phyloP scores from a whole-genome alignment of 2,113 vertebrate genomes.

The Physeter macrocephalus region DNA sequence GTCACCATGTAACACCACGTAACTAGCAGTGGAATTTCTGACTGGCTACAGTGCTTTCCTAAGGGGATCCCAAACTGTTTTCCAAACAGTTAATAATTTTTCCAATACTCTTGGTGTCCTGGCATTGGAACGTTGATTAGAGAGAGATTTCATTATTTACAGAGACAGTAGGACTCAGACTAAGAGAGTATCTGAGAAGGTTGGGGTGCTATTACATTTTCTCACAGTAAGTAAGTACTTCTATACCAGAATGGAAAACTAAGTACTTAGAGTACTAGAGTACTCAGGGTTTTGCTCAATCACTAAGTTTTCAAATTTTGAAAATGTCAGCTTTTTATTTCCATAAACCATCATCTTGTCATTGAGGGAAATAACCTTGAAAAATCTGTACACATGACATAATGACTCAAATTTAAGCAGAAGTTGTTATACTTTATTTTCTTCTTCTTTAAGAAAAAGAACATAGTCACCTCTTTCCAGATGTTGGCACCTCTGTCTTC shows the following conservation, averaged over 20 bases:
- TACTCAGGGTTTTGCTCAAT: constrained; percentile 23
- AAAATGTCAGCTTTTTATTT: constrained; percentile 55
- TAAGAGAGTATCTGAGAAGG: neutral
- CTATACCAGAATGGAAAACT: neutral
- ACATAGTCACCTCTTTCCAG: neutral
- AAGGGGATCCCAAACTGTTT: neutral
- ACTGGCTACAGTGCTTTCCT: neutral
- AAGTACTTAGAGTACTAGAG: too few species aligned
- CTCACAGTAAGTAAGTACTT: neutral
- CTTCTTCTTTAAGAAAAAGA: constrained; percentile 29
- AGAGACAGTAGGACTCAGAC: neutral
- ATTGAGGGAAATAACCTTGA: constrained; percentile 39
- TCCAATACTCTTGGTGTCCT: neutral
- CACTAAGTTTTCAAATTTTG: constrained; percentile 16
- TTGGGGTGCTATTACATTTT: neutral
- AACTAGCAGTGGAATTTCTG: neutral
- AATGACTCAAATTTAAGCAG: constrained; percentile 47
- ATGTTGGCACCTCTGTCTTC: neutral
- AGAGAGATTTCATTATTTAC: neutral
- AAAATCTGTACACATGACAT: constrained; percentile 26
- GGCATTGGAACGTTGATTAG: neutral
- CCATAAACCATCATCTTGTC: constrained; percentile 31
- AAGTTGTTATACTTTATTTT: constrained; percentile 35
- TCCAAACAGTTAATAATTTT: neutral
- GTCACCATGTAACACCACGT: neutral